Evolutionary conservation across 2,888 invertebrate genomes (phyloP).

Genomic region (Philhelius pedissequus): DNA sequence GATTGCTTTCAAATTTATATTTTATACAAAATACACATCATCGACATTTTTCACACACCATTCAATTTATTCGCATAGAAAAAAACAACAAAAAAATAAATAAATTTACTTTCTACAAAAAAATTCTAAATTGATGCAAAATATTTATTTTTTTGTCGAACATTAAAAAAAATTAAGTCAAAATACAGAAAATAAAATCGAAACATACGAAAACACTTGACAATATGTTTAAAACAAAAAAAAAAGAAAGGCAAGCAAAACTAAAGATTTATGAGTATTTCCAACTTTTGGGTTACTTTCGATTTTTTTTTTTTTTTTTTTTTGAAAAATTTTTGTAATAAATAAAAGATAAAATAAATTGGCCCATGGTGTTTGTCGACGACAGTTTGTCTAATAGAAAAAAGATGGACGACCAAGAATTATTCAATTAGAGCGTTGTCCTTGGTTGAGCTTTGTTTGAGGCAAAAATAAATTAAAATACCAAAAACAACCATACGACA

Average conservation of each 20-base stretch:
- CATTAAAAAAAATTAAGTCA: neutral
- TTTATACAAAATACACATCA: neutral
- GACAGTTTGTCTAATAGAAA: constrained; percentile 52
- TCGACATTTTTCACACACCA: neutral
- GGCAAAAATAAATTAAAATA: constrained; percentile 39
- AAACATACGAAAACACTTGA: neutral
- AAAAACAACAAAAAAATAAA: neutral
- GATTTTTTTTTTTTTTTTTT: neutral
- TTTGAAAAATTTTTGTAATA: constrained; percentile 6
- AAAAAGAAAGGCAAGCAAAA: neutral
- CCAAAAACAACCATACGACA: neutral
- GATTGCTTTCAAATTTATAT: neutral
- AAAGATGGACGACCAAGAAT: constrained; percentile 14
- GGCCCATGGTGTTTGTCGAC: neutral
- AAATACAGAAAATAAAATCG: neutral
- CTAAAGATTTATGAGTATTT: neutral
- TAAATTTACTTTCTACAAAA: neutral
- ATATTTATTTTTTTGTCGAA: neutral
- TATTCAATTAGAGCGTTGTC: constrained; percentile 45
- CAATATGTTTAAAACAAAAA: neutral
- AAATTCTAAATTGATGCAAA: neutral
- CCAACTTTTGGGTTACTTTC: neutral
- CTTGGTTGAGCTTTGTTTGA: neutral
- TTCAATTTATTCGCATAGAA: neutral
- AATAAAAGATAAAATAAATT: constrained; percentile 37